Base-by-base conservation (phyloP, 2,797 vertebrate species). In the Acipenser oxyrinchus region DNA sequence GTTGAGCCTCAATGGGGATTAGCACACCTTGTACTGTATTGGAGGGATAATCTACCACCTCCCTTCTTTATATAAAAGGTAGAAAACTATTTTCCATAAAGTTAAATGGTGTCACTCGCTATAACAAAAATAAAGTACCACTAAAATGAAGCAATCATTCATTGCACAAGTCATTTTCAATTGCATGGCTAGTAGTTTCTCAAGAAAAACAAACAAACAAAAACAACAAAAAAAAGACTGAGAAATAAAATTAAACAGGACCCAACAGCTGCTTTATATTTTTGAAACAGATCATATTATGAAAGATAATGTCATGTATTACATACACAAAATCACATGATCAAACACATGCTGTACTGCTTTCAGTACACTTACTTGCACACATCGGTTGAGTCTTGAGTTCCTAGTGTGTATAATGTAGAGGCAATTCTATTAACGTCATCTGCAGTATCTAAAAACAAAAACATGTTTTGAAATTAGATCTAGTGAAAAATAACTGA, bases 371-470 rank as follows among this genome's bases (percentile, higher is more conserved):
- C 87, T 18, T 86, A 91, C 90, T 96, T 99, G 96, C 96, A 98
- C 83, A 98, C 89, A 74, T 98, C 95, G 65, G 95, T 97, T 72
- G 94, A 94, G 83, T 99, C 96, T 83, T 97, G 96, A 0, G 96
- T 98, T 81, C 96, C 96, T 84, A 99, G 84, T 7, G 91, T 82
- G 84, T 98, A 96, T 65, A 99, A 86, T 8, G 93, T 94, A 72
- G 96, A 96, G 70, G 94, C 93, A 82, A 99, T 98, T 91, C 94
- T 95, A 89, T 98, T 99, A 86, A 95, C 96, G 84, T 98, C 95
- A 64, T 99, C 96, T 6, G 96, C 93, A 79, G 93, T 93, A 82
- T 88, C 96, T 71, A 59, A 68, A 83, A 60, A 63, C n/a, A 69
- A 48, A 69, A 37, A 37, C 37, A 37, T 37, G 37, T 37, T 37